These are phyloP conservation scores for Pyxicephalus adspersus DNA, from an alignment of 2,113 vertebrate species.

Conservation along the genomic window DNA sequence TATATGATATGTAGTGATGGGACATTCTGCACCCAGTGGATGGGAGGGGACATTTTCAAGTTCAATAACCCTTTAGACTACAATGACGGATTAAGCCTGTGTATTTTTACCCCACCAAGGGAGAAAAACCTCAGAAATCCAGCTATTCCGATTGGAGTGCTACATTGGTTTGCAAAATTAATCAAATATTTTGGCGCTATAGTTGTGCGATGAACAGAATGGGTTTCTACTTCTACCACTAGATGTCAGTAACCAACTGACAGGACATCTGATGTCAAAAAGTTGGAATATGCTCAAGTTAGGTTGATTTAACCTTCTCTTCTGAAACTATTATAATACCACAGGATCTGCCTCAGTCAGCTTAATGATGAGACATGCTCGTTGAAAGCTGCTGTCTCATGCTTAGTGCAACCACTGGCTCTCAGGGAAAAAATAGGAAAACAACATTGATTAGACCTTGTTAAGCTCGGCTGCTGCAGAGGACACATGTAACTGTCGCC, in stretches of 20 bases:
- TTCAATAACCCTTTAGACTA: no score
- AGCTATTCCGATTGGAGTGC: no score
- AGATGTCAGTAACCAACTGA: slow-evolving; percentile 40
- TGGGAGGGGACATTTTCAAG: no score
- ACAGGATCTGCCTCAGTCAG: slow-evolving; percentile 52
- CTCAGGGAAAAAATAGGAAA: slow-evolving; percentile 5
- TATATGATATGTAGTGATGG: no score
- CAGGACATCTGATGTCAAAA: neutral
- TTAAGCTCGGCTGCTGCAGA: slow-evolving; percentile 27
- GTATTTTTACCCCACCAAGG: no score
- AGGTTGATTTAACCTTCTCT: neutral
- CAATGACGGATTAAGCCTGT: no score
- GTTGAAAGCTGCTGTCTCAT: slow-evolving; percentile 46
- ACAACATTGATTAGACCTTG: slow-evolving; percentile 44
- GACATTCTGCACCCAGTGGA: no score
- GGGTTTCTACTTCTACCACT: neutral
- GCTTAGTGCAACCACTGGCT: slow-evolving; percentile 43
- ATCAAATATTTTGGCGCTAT: no score
- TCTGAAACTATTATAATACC: slow-evolving; percentile 34
- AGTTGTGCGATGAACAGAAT: no score
- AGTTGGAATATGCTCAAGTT: slow-evolving; percentile 23
- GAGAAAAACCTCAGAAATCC: no score
- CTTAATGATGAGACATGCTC: slow-evolving; percentile 44
- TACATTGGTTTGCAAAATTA: no score
- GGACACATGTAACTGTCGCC: slow-evolving; percentile 15